phyloP scores from a whole-genome alignment of 2,888 invertebrate species.

The Amblyteles armatorius region DNA sequence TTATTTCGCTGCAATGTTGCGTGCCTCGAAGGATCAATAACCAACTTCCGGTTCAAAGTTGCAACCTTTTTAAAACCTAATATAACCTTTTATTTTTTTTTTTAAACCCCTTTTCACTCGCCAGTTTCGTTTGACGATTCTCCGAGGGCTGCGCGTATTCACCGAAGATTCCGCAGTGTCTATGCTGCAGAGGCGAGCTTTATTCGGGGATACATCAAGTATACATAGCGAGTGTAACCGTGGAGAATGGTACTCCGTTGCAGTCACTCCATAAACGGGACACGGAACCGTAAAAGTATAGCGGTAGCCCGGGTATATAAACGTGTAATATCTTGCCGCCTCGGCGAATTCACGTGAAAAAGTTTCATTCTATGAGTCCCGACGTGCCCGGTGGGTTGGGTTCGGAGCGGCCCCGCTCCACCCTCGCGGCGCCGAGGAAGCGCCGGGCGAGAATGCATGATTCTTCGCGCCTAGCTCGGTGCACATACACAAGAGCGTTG shows the following conservation, averaged over 20 bases:
- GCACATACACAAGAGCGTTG: not conserved
- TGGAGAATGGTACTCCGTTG: constrained; percentile 51
- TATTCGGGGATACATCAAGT: constrained; percentile 14
- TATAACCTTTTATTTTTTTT: not conserved
- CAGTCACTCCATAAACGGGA: constrained; percentile 72
- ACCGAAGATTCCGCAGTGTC: constrained; percentile 21
- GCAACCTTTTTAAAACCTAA: not conserved
- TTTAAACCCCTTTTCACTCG: not conserved
- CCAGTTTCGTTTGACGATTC: not conserved
- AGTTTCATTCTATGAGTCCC: constrained; percentile 65
- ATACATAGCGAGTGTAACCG: constrained; percentile 17
- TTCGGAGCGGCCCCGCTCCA: constrained; percentile 34
- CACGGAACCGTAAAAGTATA: constrained; percentile 60
- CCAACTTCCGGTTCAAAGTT: too few species aligned
- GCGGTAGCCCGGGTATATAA: constrained; percentile 44
- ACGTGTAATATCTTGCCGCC: constrained; percentile 66
- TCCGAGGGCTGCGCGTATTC: not conserved
- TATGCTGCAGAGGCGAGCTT: not conserved
- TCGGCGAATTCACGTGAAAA: constrained; percentile 67
- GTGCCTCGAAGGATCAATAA: too few species aligned
- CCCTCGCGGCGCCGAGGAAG: constrained; percentile 34
- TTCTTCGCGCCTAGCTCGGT: constrained; percentile 53
- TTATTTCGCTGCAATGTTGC: too few species aligned
- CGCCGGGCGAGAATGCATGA: constrained; percentile 53
- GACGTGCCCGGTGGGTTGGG: constrained; percentile 57